Evolutionary conservation across 2,797 vertebrate species (phyloP).

Genomic region (Cryptoblepharus egeriae): DNA sequence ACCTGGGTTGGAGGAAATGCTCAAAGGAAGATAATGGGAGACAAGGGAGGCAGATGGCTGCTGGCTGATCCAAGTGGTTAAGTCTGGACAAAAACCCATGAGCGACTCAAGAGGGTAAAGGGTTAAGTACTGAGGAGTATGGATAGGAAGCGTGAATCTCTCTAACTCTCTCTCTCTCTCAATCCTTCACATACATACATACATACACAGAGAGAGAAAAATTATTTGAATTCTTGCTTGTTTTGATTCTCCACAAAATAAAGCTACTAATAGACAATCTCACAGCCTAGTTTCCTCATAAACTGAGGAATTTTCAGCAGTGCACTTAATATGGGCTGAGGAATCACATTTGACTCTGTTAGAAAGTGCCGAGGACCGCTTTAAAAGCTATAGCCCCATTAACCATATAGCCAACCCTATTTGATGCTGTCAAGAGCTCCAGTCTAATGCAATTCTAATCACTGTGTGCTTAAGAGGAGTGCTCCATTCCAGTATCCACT

Average conservation of each 20-base stretch:
- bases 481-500: background rate
- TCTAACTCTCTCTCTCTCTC: no score
- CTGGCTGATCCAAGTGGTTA: background rate
- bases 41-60: background rate
- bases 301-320: conserved; percentile 26
- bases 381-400: background rate
- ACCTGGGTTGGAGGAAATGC: background rate
- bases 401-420: background rate
- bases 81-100: background rate
- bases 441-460: conserved; percentile 7
- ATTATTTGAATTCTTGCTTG: background rate
- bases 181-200: no score
- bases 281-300: conserved; percentile 2
- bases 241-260: conserved; percentile 10
- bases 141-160: no score
- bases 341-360: conserved; percentile 22
- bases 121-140: background rate
- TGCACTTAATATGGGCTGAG: background rate
- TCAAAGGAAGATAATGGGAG: background rate
- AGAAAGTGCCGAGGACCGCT: conserved; percentile 24
- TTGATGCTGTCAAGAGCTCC: background rate
- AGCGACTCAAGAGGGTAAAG: background rate
- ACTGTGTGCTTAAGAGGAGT: background rate
- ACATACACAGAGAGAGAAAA: background rate
- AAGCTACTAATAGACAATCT: background rate